Evolutionary conservation across 2,797 vertebrate species (phyloP), one percentile per base, ranked within the genome.

Genomic region (Phataginus tricuspis): DNA sequence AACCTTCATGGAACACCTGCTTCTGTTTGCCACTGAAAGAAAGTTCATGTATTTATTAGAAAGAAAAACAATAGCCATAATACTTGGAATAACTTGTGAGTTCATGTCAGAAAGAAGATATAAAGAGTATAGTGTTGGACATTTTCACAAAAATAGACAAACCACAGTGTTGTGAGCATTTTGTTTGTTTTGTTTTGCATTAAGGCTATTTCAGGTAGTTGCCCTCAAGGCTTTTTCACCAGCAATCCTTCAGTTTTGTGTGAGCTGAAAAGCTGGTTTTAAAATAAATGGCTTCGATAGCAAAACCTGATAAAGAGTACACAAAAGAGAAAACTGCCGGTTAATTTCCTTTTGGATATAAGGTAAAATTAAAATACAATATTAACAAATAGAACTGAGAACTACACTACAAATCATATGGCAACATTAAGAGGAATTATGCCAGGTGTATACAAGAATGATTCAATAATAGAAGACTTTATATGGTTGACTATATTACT

Each of bases 231-330:
- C 93, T 39, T 85, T 87, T 85, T 61, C 31, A 68, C 71, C 61
- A 74, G 69, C 90, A 93, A 97, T 96, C 71, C 66, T 63, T 94
- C 59, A 75, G 57, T 96, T 95, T 95, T 77, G 92, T 42, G 66
- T 27, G 51, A 96, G n/a, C 75, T 80, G 91, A 96, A 94, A 96
- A 31, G 13, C 64, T 91, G 66, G 53, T 86, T 95, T 97, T 94
- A 79, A 95, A 96, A 88, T 94, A 91, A 85, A 57, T 79, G 37
- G 2, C 77, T 87, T 4, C n/a, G 69, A 84, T 51, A 77, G 14
- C 31, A 87, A 96, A 95, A 88, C 57, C 25, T 95, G 59, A 71
- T 82, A 86, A 77, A 37, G 10, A 68, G 31, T 83, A 86, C 31
- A 95, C 82, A 97, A 71, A 93, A 94, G n/a, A 61, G 77, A 94